These are phyloP conservation scores for Rhopalosiphum padi DNA, from an alignment of 1,140 invertebrate species.

Conservation along the genomic window DNA sequence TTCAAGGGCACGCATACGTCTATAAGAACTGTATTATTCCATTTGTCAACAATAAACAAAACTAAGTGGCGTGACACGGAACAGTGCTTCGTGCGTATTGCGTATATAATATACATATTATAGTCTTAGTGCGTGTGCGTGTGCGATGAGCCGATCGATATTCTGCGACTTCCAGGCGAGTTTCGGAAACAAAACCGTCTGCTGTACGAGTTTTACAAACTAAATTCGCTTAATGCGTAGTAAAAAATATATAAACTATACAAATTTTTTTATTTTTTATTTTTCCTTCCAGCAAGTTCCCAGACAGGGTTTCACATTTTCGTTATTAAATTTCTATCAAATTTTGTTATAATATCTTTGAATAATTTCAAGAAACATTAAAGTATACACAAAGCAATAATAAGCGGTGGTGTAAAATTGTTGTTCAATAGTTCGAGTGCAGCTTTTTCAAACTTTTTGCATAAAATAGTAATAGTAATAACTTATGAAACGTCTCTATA, in stretches of 20 bases:
- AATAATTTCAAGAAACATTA: too few relatives aligned
- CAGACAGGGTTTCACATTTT: too few relatives aligned
- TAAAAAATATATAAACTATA: not conserved
- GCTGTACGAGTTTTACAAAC: not conserved
- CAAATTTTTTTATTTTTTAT: not conserved
- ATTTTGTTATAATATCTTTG: too few relatives aligned
- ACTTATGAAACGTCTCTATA: too few relatives aligned
- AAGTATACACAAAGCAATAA: too few relatives aligned
- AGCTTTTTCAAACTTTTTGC: too few relatives aligned
- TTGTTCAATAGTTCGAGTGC: too few relatives aligned
- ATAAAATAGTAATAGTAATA: too few relatives aligned
- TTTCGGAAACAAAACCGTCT: not conserved
- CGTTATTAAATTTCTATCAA: too few relatives aligned
- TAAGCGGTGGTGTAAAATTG: too few relatives aligned
- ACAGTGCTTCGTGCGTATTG: not conserved
- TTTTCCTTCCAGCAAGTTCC: too few relatives aligned
- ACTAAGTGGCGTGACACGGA: not conserved
- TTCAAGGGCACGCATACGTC: not conserved
- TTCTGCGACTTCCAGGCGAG: not conserved
- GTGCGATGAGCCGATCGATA: not conserved
- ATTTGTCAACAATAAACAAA: conserved; percentile 14
- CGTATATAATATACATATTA: not conserved
- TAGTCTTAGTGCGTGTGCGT: not conserved
- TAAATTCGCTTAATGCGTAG: not conserved
- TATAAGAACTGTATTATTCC: not conserved